Base-by-base conservation (phyloP, 2,888 invertebrate species). In the Geotrupes spiniger region DNA sequence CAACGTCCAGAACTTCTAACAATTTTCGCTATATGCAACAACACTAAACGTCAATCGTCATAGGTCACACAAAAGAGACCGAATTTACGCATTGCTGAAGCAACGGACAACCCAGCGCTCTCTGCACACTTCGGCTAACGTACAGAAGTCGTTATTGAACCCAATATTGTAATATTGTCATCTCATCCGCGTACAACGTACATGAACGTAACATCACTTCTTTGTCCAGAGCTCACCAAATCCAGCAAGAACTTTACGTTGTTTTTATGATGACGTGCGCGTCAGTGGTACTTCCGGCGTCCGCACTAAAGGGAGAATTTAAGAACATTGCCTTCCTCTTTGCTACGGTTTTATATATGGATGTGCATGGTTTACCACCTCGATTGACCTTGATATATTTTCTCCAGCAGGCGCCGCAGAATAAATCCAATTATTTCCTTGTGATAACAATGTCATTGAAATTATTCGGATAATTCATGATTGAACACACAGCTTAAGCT, bases 231-330 rank as follows among this genome's bases (percentile, higher is more conserved):
- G 53, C 92, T 89, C 1, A 91, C 90, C 43, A 97, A 72, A 66
- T 96, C 95, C 49, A 98, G 76, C 8, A 98, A 74, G 69, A 97
- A 98, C 71, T 93, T 82, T 0, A 98, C 95, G 70, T 98, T 98
- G 67, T 93, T 93, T 61, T 89, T 81, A 97, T 89, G 3, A 88
- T 81, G 37, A 85, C 74, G 65, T 92, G 80, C 53, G 70, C 64
- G 42, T 73, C 72, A 5, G 64, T 70, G 47, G 70, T 73, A 26
- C 61, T 56, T 26, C 59, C 39, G 1, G 36, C 46, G 17, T 46
- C 46, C 9, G 41, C 63, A 42, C 27, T 46, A 39, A 46, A 33
- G 3, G 46, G 46, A 10, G 46, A 46, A 46, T 71, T 64, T 56
- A 74, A 55, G 53, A 69, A 27, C 48, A 69, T 49, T 25, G 59